Evolutionary conservation across 1,140 invertebrate genomes (phyloP).

Genomic region (Drosophila hydei): DNA sequence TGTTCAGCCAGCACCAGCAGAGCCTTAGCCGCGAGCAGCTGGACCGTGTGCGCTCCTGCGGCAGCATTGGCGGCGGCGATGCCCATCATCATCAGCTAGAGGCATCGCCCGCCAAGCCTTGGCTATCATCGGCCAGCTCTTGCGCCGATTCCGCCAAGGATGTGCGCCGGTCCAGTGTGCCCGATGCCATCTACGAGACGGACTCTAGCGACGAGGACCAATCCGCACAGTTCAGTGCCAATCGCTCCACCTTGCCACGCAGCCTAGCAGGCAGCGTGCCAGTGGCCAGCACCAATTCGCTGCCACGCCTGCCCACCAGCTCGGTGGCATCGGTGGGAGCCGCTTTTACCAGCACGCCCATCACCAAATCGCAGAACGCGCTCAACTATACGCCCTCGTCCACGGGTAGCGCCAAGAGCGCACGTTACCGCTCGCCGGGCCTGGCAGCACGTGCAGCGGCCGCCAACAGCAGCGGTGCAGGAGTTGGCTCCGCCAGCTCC

Average conservation of each 20-base stretch:
- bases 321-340: conserved; percentile 72
- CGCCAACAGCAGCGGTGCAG: conserved; percentile 65
- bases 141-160: conserved; percentile 75
- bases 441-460: conserved; percentile 84
- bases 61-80: conserved; percentile 89
- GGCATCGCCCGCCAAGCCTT: conserved; percentile 84
- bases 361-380: conserved; percentile 89
- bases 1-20: conserved; percentile 90
- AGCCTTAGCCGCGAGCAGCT: conserved; percentile 90
- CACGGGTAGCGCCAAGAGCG: conserved; percentile 90
- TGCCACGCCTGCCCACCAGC: conserved; percentile 88
- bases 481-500: conserved; percentile 71
- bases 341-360: conserved; percentile 84
- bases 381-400: conserved; percentile 84
- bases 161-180: conserved; percentile 87
- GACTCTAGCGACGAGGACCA: conserved; percentile 87
- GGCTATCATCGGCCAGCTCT: conserved; percentile 79
- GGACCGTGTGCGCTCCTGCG: conserved; percentile 91
- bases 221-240: conserved; percentile 81
- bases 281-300: conserved; percentile 88
- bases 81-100: conserved; percentile 85
- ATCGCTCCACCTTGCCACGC: conserved; percentile 87
- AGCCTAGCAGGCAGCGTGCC: conserved; percentile 86
- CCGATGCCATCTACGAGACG: conserved; percentile 88
- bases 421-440: conserved; percentile 93